A percentile compares a stretch with the other conserved stretches of the same genome.
Conservation (phyloP, 2,888 invertebrate species). For the Parnassius glacialis region DNA sequence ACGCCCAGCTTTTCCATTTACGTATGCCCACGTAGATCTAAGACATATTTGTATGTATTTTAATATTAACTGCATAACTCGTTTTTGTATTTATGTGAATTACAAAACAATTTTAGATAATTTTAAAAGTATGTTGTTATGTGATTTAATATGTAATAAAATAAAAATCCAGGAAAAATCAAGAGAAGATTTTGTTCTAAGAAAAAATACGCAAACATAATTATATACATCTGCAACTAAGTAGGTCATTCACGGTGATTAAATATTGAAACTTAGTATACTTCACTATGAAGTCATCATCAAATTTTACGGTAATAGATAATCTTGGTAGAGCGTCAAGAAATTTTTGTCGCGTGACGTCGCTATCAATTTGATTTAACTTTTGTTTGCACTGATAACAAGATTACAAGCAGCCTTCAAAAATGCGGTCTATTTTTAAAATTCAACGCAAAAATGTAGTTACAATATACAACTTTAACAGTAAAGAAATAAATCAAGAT, state of each 20-base stretch:
- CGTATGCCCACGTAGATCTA: too few species aligned
- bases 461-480: neutral
- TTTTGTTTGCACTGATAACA: conserved; percentile 57
- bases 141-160: too few species aligned
- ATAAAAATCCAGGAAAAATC: too few species aligned
- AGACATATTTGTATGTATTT: too few species aligned
- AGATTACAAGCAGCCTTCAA: conserved; percentile 40
- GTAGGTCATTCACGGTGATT: conserved; percentile 2
- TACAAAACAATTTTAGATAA: too few species aligned
- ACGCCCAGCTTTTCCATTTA: too few species aligned
- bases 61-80: too few species aligned
- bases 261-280: conserved; percentile 17
- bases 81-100: too few species aligned
- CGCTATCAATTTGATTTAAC: conserved; percentile 45
- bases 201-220: too few species aligned
- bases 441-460: neutral
- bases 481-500: neutral
- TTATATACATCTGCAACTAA: neutral
- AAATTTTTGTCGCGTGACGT: conserved; percentile 37
- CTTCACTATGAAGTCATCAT: conserved; percentile 24
- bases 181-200: too few species aligned
- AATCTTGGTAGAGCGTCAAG: conserved; percentile 27
- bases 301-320: conserved; percentile 28
- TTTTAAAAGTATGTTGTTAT: too few species aligned
- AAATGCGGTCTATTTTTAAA: conserved; percentile 12